Evolutionary conservation across 35 echinoderm and acorn worm genomes (phyloP).

Genomic region (Ophioderma brevispina): DNA sequence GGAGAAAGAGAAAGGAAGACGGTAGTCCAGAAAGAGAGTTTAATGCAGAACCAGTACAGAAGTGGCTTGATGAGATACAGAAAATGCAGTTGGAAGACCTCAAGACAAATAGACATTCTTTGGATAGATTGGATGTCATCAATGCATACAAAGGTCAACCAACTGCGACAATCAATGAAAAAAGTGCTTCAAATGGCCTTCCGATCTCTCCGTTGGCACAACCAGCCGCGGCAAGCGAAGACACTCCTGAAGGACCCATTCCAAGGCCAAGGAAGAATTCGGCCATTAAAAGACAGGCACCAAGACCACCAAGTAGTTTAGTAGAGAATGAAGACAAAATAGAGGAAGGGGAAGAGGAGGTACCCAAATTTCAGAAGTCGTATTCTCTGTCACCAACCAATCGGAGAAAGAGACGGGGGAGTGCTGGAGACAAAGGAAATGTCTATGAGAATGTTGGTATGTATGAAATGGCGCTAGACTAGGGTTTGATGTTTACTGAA

Average conservation of each 20-base stretch:
- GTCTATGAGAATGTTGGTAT: slow-evolving; percentile 66
- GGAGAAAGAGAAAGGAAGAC: slow-evolving; percentile 58
- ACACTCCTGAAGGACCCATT: slow-evolving; percentile 3
- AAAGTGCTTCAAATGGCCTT: background rate
- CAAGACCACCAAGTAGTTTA: slow-evolving; percentile 50
- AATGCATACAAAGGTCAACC: slow-evolving; percentile 85
- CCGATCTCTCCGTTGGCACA: background rate
- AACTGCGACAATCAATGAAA: slow-evolving; percentile 63
- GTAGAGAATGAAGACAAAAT: slow-evolving; percentile 20
- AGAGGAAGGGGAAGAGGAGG: slow-evolving; percentile 14
- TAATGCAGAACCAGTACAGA: slow-evolving; percentile 69
- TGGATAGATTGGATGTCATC: slow-evolving; percentile 86
- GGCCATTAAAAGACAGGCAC: slow-evolving; percentile 61
- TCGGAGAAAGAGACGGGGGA: slow-evolving; percentile 16
- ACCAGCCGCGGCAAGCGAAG: background rate
- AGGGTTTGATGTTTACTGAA: too few relatives aligned
- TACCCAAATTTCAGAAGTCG: slow-evolving; percentile 30
- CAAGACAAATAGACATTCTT: slow-evolving; percentile 53
- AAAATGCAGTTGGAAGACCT: slow-evolving; percentile 9
- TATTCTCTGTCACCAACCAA: slow-evolving; percentile 43
- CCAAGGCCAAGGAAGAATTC: background rate
- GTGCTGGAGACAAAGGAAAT: background rate
- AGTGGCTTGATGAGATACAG: slow-evolving; percentile 61
- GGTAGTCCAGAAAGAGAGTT: slow-evolving; percentile 90
- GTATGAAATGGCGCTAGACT: too few relatives aligned